Evolutionary conservation across 1,140 invertebrate genomes (phyloP).

Genomic region (Aphaenogaster floridana): DNA sequence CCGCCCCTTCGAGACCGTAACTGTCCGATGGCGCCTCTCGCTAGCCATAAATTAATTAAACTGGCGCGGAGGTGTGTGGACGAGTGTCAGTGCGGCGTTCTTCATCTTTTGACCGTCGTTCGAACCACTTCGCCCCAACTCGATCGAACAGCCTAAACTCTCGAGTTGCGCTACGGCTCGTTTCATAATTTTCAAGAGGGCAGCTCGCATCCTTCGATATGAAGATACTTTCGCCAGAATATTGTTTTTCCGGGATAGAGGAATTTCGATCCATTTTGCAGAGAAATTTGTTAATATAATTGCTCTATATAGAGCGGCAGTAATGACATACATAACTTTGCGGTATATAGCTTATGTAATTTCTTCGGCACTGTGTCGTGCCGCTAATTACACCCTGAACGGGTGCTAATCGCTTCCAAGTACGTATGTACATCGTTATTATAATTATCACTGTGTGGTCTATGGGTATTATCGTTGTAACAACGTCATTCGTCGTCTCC

Average conservation of each 20-base stretch:
- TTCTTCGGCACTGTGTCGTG: slow-evolving; percentile 37
- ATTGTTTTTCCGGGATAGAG: not conserved
- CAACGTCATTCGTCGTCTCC: slow-evolving; percentile 4
- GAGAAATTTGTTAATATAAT: not conserved
- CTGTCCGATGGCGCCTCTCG: slow-evolving; percentile 83
- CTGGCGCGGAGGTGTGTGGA: slow-evolving; percentile 85
- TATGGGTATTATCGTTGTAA: not conserved
- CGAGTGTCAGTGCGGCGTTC: slow-evolving; percentile 79
- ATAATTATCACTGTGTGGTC: slow-evolving; percentile 24
- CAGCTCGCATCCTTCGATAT: slow-evolving; percentile 48
- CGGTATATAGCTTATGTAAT: slow-evolving; percentile 25
- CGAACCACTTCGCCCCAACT: slow-evolving; percentile 63
- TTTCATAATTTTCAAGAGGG: slow-evolving; percentile 61
- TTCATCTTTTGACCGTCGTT: slow-evolving; percentile 69
- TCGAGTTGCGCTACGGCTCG: slow-evolving; percentile 5
- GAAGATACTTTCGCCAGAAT: not conserved
- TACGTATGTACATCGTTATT: slow-evolving; percentile 46
- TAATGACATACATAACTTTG: slow-evolving; percentile 2
- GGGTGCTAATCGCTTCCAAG: slow-evolving; percentile 56
- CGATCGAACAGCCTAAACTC: slow-evolving; percentile 60
- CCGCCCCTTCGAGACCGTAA: slow-evolving; percentile 56
- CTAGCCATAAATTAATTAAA: slow-evolving; percentile 87
- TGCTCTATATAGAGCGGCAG: not conserved
- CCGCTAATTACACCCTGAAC: slow-evolving; percentile 46
- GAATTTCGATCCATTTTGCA: not conserved